Evolutionary conservation across 1,140 invertebrate genomes (phyloP), one percentile per base, ranked within the genome.

Genomic region (Hesperophylax magnus): DNA sequence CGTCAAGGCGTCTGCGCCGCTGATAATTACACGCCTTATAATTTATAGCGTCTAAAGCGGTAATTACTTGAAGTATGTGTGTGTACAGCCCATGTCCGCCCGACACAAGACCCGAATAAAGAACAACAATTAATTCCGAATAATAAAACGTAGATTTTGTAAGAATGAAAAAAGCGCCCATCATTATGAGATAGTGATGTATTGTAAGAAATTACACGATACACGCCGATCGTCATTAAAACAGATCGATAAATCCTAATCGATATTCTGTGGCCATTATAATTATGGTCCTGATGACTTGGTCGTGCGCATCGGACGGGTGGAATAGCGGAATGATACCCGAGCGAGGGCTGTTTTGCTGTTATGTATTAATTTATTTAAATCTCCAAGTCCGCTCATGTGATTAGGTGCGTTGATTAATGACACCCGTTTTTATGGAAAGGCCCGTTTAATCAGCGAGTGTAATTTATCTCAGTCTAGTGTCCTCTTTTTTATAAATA

Each of bases 1-100:
- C 82, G 82, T 83, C 82, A 83, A 83, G 79, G 82, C 82, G 82
- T 83, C 82, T 83, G 82, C 82, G 78, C 79, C 82, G 82, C 75
- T 83, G 80, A 83, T 83, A 83, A 83, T 83, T 83, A 83, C 72
- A 47, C 69, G 69, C 79, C 77, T 78, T 79, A 78, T 83, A 83
- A 83, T 83, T 83, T 83, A 83, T 79, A 77, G 82, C 79, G 77
- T 81, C 82, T 79, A 80, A 72, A 71, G 69, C 69, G 79, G 82
- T 79, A 83, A 83, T 83, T 83, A 83, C 71, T 75, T 65, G 54
- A 65, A 76, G 82, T 78, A 78, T 75, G 71, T 58, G 71, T 75
- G 54, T 75, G 71, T 75, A 75, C 52, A 75, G 24, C 27, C 54
- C 71, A 75, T 58, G 71, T 75, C 71, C 71, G 71, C 53, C 54